Evolutionary conservation across 2,113 vertebrate genomes (phyloP), one percentile per base, ranked within the genome.

Genomic region (Burhinus oedicnemus): DNA sequence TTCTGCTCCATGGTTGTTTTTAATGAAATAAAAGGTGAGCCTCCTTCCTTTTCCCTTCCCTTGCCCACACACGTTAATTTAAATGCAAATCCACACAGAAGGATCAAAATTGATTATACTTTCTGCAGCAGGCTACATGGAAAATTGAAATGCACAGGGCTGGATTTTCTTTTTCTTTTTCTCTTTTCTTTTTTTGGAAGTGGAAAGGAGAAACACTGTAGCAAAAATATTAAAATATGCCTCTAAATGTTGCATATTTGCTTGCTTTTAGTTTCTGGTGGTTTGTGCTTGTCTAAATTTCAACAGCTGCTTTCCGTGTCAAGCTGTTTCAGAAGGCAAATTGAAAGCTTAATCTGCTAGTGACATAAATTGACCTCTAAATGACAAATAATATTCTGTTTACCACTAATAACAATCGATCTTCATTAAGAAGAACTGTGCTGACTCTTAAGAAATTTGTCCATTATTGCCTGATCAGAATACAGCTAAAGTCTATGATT

Each of bases 81-180:
- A 97, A 96, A 96, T 97, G 90, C 83, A 96, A 96, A 95, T 90
- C 60, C 76, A 84, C 90, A 69, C 57, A 69, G 85, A 92, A 94
- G 85, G 84, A 96, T 93, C 82, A 95, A 94, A 96, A 94, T 96
- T 93, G 94, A 97, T 97, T 95, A 93, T 38, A 61, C 75, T 83
- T 87, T 79, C 80, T 85, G 55, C 40, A 93, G 85, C 54, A 86
- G 75, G 68, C 55, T 85, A 20, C 71, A 42, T 14, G 40, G 58
- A 90, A 97, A 95, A 90, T 93, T 61, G 44, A 95, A 95, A 89
- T 40, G 64, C 42, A 82, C 17, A 32, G 11, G 29, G 29, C 11
- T 83, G 65, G 25, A 20, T 93, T 87, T 95, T 54, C 20, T 60
- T 49, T 75, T 44, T 45, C 15, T 9, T 65, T 19, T 52, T 16